Evolutionary conservation across 2,113 vertebrate species (phyloP).

Genomic region (Megaceryle maxima): DNA sequence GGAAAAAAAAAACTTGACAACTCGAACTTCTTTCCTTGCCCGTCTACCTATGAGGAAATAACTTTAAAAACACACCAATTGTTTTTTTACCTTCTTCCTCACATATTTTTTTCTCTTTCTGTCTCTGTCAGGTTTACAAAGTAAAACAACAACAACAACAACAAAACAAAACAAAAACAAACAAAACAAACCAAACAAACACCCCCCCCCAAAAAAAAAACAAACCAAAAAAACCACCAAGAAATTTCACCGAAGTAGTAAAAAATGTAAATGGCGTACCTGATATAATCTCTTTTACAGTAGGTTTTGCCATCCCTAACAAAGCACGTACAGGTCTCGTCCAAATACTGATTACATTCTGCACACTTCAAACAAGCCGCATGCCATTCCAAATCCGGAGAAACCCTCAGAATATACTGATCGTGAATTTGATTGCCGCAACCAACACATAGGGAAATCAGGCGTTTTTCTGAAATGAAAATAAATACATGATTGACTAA

Average conservation of each 20-base stretch:
- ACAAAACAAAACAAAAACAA: not conserved
- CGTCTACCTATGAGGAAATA: not conserved
- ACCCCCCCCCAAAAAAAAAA: not conserved
- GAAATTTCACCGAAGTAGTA: not conserved
- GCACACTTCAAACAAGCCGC: conserved; percentile 98
- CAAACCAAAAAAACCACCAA: not conserved
- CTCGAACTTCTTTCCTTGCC: not conserved
- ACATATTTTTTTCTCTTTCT: not conserved
- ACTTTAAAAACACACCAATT: not conserved
- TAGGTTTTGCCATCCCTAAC: conserved; percentile 98
- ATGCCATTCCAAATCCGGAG: conserved; percentile 99
- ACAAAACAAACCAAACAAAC: not conserved
- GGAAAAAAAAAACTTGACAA: not conserved
- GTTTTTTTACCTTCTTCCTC: not conserved
- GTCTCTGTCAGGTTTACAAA: not conserved
- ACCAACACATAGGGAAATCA: conserved; percentile 98
- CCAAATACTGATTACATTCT: conserved; percentile 98
- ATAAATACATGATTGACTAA: conserved; percentile 82
- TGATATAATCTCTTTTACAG: conserved; percentile 99
- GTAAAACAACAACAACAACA: not conserved
- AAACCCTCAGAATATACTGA: conserved; percentile 98
- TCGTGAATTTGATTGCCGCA: conserved; percentile 99
- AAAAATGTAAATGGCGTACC: conserved; percentile 78
- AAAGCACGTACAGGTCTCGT: conserved; percentile 99
- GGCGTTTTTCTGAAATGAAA: conserved; percentile 93